A percentile compares a stretch with the other conserved stretches of the same genome.
These are phyloP conservation scores for Capricornis sumatraensis DNA, from an alignment of 2,113 vertebrate genomes.

Conservation along the genomic window DNA sequence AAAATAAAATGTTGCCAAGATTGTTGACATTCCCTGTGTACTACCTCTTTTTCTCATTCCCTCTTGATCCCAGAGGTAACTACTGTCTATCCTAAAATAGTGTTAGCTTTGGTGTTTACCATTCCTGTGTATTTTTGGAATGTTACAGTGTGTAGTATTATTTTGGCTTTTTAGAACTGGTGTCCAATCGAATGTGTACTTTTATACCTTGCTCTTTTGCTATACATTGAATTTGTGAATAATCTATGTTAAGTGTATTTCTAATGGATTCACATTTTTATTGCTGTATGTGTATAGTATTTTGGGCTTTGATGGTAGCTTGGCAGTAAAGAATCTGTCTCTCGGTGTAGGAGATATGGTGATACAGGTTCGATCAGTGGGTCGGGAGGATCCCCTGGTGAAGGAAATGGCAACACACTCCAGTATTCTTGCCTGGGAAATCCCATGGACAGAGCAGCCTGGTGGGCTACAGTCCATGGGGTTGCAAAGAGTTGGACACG, in stretches of 20 bases:
- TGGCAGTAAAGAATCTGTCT: neutral
- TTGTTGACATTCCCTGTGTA: neutral
- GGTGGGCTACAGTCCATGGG: neutral
- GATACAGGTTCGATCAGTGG: neutral
- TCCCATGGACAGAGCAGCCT: neutral
- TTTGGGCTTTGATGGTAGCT: neutral
- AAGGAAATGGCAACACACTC: neutral
- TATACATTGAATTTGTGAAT: slow-evolving; percentile 24
- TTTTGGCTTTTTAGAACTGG: neutral
- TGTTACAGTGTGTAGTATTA: neutral
- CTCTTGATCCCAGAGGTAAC: neutral
- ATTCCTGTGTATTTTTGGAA: neutral
- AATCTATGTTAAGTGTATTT: neutral
- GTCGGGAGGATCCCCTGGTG: neutral
- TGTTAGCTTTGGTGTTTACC: neutral
- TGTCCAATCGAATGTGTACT: neutral
- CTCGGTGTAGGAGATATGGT: neutral
- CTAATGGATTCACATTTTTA: neutral
- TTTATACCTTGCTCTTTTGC: neutral
- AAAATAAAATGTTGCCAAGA: slow-evolving; percentile 3
- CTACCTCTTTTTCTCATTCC: neutral
- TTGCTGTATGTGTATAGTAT: neutral
- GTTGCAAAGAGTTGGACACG: neutral
- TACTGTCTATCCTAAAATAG: neutral
- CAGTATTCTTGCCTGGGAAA: neutral